Base-by-base conservation (phyloP, 1,140 invertebrate genomes). In the Panagrolaimus sp. region DNA sequence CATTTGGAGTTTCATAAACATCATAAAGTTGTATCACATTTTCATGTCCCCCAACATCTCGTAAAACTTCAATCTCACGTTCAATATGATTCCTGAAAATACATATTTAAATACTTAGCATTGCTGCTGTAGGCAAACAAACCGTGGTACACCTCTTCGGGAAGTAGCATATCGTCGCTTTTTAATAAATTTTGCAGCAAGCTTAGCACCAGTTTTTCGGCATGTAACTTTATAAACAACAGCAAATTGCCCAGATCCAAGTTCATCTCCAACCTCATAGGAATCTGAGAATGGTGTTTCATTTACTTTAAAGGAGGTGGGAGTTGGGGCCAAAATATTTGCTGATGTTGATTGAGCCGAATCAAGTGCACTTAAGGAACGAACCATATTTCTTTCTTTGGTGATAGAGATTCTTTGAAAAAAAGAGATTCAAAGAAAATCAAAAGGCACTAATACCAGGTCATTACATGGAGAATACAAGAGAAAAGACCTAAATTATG, bases 161-260 rank as follows among this genome's bases (percentile, higher is more conserved):
- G 79, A 82, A 89, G 89, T 72, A 90, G 88, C 82, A 70, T 84
- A 83, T 78, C 92, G 88, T 74, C 92, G 86, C 84, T 95, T 93
- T 83, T 90, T 89, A 73, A 96, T 90, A 85, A 91, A 93, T 86
- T 97, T 97, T 72, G 93, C 94, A 0, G 94, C 94, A 87, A 91
- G 96, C 83, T 91, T 89, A 72, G 88, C 87, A 31, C 91, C 90
- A 9, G 90, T 91, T 69, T 88, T 87, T 81, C 89, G 88, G 83
- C 95, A 90, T n/a, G 88, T 87, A 76, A 92, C 92, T 84, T 91
- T 88, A 73, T 90, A 89, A 61, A 97, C 93, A 68, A 92, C 89
- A 16, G 93, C 94, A 85, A 95, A 97, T 87, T 96, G 95, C 45
- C 94, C 94, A 38, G 67, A 20, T 1, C 63, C 74, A 73, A 78